Conservation (phyloP, 92 coral and sea anemone species). For the Paramuricea clavata region DNA sequence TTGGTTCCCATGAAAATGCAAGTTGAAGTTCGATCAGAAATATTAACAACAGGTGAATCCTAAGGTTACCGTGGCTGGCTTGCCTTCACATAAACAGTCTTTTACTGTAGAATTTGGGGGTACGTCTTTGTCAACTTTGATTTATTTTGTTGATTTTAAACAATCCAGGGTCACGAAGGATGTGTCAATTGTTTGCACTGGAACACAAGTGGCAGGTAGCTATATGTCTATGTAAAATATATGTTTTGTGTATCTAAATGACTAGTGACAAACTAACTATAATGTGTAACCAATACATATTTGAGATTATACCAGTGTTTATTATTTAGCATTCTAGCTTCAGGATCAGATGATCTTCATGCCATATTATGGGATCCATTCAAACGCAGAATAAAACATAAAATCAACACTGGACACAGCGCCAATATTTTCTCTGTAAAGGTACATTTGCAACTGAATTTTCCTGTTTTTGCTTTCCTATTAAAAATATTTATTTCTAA, state of each 20-base stretch:
- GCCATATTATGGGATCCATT: slow-evolving; percentile 95
- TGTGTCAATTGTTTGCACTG: slow-evolving; percentile 98
- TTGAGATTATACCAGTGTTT: no score
- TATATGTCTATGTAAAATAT: no score
- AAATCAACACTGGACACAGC: slow-evolving; percentile 89
- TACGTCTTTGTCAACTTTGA: background rate
- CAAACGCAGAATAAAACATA: slow-evolving; percentile 66
- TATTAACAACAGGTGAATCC: background rate
- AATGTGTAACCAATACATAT: no score
- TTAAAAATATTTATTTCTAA: no score
- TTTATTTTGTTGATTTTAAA: slow-evolving; percentile 11
- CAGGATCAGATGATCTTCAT: slow-evolving; percentile 97
- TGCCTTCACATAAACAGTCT: background rate
- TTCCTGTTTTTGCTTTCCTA: no score
- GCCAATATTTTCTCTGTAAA: slow-evolving; percentile 96
- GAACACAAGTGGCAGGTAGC: slow-evolving; percentile 87
- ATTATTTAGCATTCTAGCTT: slow-evolving; percentile 80
- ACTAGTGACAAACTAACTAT: no score
- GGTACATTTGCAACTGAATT: no score
- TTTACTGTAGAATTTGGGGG: no score
- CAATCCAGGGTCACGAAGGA: slow-evolving; percentile 88
- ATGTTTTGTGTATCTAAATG: no score
- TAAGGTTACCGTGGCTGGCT: background rate
- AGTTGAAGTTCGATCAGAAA: no score
- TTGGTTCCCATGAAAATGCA: background rate